phyloP scores from a whole-genome alignment of 2,888 invertebrate genomes.

The Drosophila pseudotalamancana region DNA sequence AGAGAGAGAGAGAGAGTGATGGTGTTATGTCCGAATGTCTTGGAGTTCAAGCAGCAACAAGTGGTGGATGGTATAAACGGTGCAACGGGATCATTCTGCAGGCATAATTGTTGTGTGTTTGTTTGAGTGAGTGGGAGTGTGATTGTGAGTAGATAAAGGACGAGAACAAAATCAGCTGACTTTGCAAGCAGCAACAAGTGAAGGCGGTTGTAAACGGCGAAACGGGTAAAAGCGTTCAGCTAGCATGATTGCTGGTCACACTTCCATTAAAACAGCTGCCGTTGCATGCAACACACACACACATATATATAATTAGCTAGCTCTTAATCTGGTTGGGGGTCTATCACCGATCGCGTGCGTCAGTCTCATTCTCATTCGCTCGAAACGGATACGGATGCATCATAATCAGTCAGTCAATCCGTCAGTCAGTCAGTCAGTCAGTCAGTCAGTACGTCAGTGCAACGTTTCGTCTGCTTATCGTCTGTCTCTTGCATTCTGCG shows the following conservation, averaged over 20 bases:
- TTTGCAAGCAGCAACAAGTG: background rate
- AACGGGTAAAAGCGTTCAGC: background rate
- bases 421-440: slow-evolving; percentile 14
- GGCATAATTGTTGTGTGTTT: no score
- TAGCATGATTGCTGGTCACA: slow-evolving; percentile 19
- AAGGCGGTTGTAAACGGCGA: background rate
- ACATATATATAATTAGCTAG: slow-evolving; percentile 59
- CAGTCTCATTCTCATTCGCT: slow-evolving; percentile 37
- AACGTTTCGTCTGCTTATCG: slow-evolving; percentile 7
- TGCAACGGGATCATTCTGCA: no score
- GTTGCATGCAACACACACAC: slow-evolving; percentile 39
- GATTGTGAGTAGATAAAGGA: background rate
- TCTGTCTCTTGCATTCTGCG: slow-evolving; percentile 48
- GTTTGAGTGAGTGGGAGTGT: no score
- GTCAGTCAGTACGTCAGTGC: background rate
- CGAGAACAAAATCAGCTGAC: background rate
- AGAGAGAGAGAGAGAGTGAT: no score
- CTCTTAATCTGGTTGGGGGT: slow-evolving; percentile 46
- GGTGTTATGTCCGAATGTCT: no score
- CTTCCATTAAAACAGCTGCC: slow-evolving; percentile 42
- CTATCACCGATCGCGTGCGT: slow-evolving; percentile 48
- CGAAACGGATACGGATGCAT: slow-evolving; percentile 70
- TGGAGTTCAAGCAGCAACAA: no score
- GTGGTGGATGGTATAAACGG: no score
- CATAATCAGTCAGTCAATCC: slow-evolving; percentile 14